Evolutionary conservation across 2,797 vertebrate genomes (phyloP).

Genomic region (Picus viridis): DNA sequence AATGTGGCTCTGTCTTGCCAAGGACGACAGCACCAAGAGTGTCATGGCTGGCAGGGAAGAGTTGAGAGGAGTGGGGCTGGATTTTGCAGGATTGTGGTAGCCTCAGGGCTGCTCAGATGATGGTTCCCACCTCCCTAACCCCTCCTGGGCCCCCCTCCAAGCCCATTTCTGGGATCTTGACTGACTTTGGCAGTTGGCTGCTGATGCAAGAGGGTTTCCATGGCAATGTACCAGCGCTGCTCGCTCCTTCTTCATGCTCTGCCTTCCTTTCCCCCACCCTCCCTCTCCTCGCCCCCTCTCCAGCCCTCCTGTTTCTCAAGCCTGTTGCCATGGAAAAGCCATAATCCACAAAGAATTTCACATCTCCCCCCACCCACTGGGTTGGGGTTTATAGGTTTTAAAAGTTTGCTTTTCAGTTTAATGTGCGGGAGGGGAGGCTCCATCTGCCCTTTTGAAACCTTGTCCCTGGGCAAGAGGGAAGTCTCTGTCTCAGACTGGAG

Average conservation of each 20-base stretch:
- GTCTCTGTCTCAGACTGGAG: neutral
- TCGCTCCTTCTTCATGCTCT: slow-evolving; percentile 44
- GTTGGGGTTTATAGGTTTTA: neutral
- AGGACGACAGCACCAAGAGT: neutral
- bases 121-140: neutral
- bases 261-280: slow-evolving; percentile 61
- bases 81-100: neutral
- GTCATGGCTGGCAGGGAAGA: neutral
- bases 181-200: slow-evolving; percentile 76
- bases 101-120: neutral
- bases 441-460: slow-evolving; percentile 25
- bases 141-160: neutral
- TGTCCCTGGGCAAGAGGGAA: neutral
- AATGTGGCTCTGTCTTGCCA: slow-evolving; percentile 12
- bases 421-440: neutral
- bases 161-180: slow-evolving; percentile 63
- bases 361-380: neutral
- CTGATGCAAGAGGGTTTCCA: slow-evolving; percentile 75
- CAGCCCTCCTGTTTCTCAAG: slow-evolving; percentile 58
- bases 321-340: slow-evolving; percentile 71
- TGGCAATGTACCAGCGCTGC: slow-evolving; percentile 69
- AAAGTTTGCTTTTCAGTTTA: slow-evolving; percentile 43
- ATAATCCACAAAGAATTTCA: slow-evolving; percentile 66
- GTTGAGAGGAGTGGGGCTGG: neutral
- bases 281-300: slow-evolving; percentile 20